Evolutionary conservation across 2,797 vertebrate species (phyloP), one percentile per base, ranked within the genome.

Genomic region (Poecilia wingei): DNA sequence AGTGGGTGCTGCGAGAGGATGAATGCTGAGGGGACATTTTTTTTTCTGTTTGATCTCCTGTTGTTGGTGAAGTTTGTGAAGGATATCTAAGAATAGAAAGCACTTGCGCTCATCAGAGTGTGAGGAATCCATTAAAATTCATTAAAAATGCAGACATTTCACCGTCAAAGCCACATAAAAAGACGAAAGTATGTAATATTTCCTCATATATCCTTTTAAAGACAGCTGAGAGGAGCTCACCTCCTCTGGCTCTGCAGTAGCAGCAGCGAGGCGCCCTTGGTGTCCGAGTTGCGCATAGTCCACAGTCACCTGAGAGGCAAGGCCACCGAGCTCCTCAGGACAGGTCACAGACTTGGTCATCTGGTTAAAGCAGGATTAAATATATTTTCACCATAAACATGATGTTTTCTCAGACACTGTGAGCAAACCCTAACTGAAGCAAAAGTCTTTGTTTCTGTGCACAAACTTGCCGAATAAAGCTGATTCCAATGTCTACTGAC

Each of bases 341-440:
- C 98, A 98, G 88, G 98, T 99, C 91, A 99, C 97, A 28, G 98
- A 99, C 92, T 99, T 99, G 64, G 98, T 98, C 98, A 99, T 99
- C 98, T 99, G 95, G 72, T 13, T 64, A n/a, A 10, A 61, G 59
- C 80, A 46, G 89, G 71, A 64, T 59, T 18, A 31, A 28, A 79
- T 20, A 76, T 45, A 82, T 82, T 69, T 75, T 81, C 71, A 81
- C 49, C 69, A 76, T 45, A 77, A 84, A 68, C 69, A 71, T 25
- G 22, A 53, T 1, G 3, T 22, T 51, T 51, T 51, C 49, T 51
- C 53, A 57, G 25, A n/a, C 66, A 69, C 9, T 14, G 10, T 43
- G 10, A 69, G 39, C 39, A 13, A 69, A 69, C 4, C 16, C 12
- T 25, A 43, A 43, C 22, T 8, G 20, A 43, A n/a, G 39, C 12